Base-by-base conservation (phyloP, 1,140 invertebrate species). In the Zaprionus capensis region DNA sequence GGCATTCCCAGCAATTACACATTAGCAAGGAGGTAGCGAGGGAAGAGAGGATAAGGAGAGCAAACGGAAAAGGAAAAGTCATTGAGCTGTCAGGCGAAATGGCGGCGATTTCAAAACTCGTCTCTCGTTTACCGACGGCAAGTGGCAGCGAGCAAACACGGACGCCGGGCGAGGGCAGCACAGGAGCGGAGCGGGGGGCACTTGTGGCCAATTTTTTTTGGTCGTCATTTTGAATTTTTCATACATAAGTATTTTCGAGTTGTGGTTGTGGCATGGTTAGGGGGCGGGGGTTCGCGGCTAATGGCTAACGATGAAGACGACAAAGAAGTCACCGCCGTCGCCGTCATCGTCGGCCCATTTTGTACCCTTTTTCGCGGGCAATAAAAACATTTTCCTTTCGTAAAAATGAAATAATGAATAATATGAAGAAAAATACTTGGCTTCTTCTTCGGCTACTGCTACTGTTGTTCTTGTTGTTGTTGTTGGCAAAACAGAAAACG, bases 341-440 rank as follows among this genome's bases (percentile, higher is more conserved):
- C 56, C 70, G 66, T 44, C 41, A 15, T 74, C 57, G 58, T 57
- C 71, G 63, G 80, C 63, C 64, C 79, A 76, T 86, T 87, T 87
- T 80, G 79, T 88, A 88, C 85, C 85, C 85, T 90, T 88, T 87
- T 88, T 88, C 81, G 81, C 84, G 78, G 84, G 84, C 84, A 88
- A 88, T 88, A 88, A 88, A 88, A 88, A 88, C 84, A 90, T 88
- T 88, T 88, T 84, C 84, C 72, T 87, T 87, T 58, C 65, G 38
- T 31, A 17, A 36, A 78, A 75, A 75, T 80, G 58, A 91, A 85
- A 88, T 88, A 88, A 90, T 90, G 81, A 90, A 91, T 81, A 90
- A 88, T 91, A 90, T 88, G 79, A 90, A 88, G 85, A 91, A 90
- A 88, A 88, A 88, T 88, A 88, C 85, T 81, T 85, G 78, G 63